A percentile compares a stretch with the other conserved stretches of the same genome.
phyloP scores from a whole-genome alignment of 1,140 invertebrate species.

The Drosophila nebulosa region DNA sequence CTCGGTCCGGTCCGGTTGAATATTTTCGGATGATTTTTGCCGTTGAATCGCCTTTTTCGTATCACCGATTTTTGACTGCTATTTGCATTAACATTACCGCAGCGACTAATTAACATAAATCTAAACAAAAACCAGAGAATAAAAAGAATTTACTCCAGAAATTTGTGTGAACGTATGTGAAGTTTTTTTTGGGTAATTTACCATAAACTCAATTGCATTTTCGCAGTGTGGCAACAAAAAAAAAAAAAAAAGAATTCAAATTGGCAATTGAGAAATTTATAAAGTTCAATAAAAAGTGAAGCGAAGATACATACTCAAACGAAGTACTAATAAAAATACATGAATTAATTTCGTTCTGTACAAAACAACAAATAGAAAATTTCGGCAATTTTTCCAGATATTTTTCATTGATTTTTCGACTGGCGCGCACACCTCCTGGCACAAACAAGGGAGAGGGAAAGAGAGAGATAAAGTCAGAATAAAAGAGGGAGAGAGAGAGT shows the following conservation, averaged over 20 bases:
- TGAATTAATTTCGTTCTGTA: not conserved
- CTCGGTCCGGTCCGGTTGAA: constrained; percentile 3
- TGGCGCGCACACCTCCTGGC: constrained; percentile 54
- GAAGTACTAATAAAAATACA: not conserved
- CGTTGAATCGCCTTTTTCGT: not conserved
- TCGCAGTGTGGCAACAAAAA: not conserved
- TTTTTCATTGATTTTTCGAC: constrained; percentile 77
- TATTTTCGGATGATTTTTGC: not conserved
- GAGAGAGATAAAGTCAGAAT: not conserved
- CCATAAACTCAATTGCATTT: not conserved
- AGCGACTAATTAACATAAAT: not conserved
- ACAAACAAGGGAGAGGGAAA: constrained; percentile 16
- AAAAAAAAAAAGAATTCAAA: not conserved
- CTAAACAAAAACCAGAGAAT: not conserved
- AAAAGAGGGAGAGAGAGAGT: not conserved
- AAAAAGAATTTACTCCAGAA: not conserved
- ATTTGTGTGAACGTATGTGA: not conserved
- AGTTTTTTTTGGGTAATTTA: not conserved
- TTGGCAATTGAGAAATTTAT: constrained; percentile 5
- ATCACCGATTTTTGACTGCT: constrained; percentile 1
- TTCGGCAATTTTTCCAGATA: constrained; percentile 70
- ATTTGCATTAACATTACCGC: not conserved
- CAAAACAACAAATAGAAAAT: constrained; percentile 46
- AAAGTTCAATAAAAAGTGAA: not conserved
- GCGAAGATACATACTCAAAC: not conserved